Evolutionary conservation across 1,140 invertebrate genomes (phyloP).

Genomic region (Pissodes strobi): DNA sequence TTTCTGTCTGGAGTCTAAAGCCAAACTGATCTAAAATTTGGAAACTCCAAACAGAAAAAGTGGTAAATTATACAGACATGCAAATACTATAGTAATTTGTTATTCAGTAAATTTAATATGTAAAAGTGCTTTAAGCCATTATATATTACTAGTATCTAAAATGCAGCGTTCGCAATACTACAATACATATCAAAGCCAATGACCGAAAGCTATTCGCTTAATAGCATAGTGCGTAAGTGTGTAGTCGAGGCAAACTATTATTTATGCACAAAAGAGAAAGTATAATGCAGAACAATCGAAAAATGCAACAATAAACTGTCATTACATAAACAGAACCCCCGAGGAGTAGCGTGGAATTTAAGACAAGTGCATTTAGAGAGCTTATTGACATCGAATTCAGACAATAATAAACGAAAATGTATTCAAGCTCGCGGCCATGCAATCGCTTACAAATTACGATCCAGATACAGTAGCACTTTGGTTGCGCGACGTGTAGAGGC

Average conservation of each 20-base stretch:
- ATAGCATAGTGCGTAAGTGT: conserved; percentile 4
- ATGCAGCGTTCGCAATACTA: too few relatives aligned
- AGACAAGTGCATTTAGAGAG: conserved; percentile 31
- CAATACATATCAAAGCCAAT: conserved; percentile 1
- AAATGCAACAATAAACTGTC: conserved; percentile 29
- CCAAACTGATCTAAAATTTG: too few relatives aligned
- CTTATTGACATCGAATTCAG: conserved; percentile 30
- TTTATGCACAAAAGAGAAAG: conserved; percentile 16
- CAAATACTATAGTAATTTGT: too few relatives aligned
- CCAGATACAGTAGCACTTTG: conserved; percentile 53
- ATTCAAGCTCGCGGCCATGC: conserved; percentile 51
- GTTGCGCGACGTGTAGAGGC: conserved; percentile 50
- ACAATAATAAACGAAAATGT: conserved; percentile 50
- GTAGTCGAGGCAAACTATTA: neutral
- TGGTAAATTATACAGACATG: too few relatives aligned
- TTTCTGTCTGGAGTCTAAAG: too few relatives aligned
- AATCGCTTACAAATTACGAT: conserved; percentile 55
- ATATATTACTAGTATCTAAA: too few relatives aligned
- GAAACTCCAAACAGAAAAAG: too few relatives aligned
- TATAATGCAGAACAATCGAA: conserved; percentile 10
- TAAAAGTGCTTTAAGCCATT: too few relatives aligned
- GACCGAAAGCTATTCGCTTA: conserved; percentile 3
- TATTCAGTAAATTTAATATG: too few relatives aligned
- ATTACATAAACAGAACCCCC: conserved; percentile 19
- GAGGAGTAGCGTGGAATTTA: conserved; percentile 4